A percentile compares a stretch with the other conserved stretches of the same genome.
phyloP scores from a whole-genome alignment of 2,888 invertebrate genomes.

The Ormyrus pomaceus region DNA sequence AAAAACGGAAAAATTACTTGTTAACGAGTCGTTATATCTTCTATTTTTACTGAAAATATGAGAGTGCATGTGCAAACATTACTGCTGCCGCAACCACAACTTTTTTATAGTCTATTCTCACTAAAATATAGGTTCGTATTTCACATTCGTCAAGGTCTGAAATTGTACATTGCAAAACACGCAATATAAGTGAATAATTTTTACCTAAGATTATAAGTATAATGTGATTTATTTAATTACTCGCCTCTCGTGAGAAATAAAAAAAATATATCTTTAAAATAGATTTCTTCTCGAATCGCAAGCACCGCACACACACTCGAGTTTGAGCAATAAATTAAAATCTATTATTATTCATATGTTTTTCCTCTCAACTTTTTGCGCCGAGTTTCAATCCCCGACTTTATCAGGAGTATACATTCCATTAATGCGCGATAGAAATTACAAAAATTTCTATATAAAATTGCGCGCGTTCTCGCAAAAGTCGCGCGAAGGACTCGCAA shows the following conservation, averaged over 20 bases:
- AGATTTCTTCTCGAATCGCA: not conserved
- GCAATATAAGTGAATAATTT: slow-evolving; percentile 48
- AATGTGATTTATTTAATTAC: slow-evolving; percentile 46
- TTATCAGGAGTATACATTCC: too few relatives aligned
- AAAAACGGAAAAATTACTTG: not conserved
- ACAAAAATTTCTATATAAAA: too few relatives aligned
- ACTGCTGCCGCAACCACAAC: slow-evolving; percentile 48
- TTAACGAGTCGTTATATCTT: slow-evolving; percentile 30
- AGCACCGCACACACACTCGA: not conserved
- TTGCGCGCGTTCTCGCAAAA: too few relatives aligned
- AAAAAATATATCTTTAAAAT: slow-evolving; percentile 11
- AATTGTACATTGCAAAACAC: slow-evolving; percentile 52
- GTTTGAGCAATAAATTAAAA: not conserved
- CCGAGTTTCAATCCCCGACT: too few relatives aligned
- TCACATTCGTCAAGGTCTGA: slow-evolving; percentile 54
- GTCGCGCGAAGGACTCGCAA: too few relatives aligned
- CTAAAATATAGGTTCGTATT: slow-evolving; percentile 55
- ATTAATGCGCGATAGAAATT: too few relatives aligned
- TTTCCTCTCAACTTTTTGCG: too few relatives aligned
- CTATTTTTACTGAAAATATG: slow-evolving; percentile 44
- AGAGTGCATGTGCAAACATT: slow-evolving; percentile 40
- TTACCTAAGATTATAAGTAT: slow-evolving; percentile 31
- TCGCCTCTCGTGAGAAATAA: not conserved
- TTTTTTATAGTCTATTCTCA: slow-evolving; percentile 49
- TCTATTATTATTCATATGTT: too few relatives aligned